Evolutionary conservation across 2,113 vertebrate species (phyloP), one percentile per base, ranked within the genome.

Genomic region (Carassius carassius): DNA sequence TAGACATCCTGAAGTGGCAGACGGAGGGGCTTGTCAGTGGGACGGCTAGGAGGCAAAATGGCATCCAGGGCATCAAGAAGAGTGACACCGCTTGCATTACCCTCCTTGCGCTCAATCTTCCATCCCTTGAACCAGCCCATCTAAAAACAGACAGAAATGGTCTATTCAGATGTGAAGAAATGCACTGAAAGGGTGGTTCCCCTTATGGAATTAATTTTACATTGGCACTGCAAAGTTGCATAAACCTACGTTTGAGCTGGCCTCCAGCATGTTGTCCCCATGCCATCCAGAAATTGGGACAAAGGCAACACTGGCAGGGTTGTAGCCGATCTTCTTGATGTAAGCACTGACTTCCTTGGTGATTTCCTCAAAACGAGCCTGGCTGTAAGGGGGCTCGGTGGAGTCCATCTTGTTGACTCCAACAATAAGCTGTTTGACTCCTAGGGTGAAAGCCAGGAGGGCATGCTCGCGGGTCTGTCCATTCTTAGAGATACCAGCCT

Each of bases 301-400:
- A 0, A 95, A 95, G 69, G 94, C 92, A 25, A 95, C 95, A 0
- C 88, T 29, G 54, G 89, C 89, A 1, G 94, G 93, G 90, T 95
- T 95, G 94, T 95, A 95, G 62, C 95, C 95, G 23, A 95, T 95
- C 92, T 95, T 95, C 87, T 95, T 95, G 92, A 95, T 95, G 92
- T 95, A 95, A 58, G 91, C 67, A 88, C 92, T 94, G 89, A 95
- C 94, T 93, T 95, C 94, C 92, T 95, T 95, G 23, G 85, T 86
- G 92, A 95, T 95, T 44, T 95, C 95, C 87, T 95, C 93, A 2
- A 88, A 95, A 86, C 94, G 93, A 29, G 83, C 51, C 90, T 94
- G 91, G 92, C 93, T 94, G 92, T 95, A 95, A 13, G 93, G 91
- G 87, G 95, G 94, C 90, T 95, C 95, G 0, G 95, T 95, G 88